phyloP scores from a whole-genome alignment of 2,797 vertebrate genomes.

The Danio aesculapii region DNA sequence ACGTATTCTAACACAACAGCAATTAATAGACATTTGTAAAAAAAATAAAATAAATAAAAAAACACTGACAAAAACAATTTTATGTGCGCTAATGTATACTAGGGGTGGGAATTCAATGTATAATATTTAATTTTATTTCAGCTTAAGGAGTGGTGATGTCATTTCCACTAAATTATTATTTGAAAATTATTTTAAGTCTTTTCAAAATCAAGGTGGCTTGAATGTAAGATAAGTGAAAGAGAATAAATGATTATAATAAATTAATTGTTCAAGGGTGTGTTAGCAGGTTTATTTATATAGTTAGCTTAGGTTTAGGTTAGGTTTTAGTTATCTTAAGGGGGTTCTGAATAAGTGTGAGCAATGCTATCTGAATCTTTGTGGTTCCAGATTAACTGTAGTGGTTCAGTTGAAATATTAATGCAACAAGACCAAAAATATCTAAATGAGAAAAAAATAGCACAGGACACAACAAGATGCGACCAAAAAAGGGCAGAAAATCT shows the following conservation, averaged over 20 bases:
- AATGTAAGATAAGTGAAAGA: not conserved
- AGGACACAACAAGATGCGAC: too few relatives aligned
- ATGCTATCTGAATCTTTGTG: too few relatives aligned
- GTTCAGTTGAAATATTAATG: too few relatives aligned
- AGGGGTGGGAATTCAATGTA: conserved; percentile 1
- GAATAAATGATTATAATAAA: not conserved
- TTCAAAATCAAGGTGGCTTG: not conserved
- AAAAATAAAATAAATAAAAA: not conserved
- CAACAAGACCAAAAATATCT: too few relatives aligned
- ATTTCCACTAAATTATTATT: not conserved
- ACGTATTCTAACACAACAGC: conserved; percentile 14
- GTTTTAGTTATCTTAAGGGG: too few relatives aligned
- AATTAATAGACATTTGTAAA: conserved; percentile 7
- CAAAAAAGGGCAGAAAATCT: too few relatives aligned
- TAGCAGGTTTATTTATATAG: too few relatives aligned
- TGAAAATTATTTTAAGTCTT: not conserved
- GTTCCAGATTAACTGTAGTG: too few relatives aligned
- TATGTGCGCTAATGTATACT: conserved; percentile 9
- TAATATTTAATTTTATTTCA: not conserved
- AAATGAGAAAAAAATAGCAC: too few relatives aligned
- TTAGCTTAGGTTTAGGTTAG: too few relatives aligned
- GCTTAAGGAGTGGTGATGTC: not conserved
- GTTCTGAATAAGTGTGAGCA: too few relatives aligned
- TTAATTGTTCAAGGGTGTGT: not conserved
- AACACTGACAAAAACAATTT: not conserved